phyloP scores from a whole-genome alignment of 1,140 invertebrate species.

The Mizuhopecten yessoensis region DNA sequence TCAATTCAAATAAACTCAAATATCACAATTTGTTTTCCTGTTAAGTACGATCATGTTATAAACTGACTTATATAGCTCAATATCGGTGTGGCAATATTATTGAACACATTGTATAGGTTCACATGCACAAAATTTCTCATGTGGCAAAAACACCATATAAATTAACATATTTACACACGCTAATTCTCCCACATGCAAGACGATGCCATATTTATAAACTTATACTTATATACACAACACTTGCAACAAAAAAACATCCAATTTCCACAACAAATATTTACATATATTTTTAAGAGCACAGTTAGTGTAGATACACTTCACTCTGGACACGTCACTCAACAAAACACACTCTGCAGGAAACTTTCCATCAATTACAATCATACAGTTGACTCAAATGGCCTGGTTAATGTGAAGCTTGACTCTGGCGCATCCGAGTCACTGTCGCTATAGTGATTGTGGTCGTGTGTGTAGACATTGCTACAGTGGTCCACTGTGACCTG shows the following conservation, averaged over 20 bases:
- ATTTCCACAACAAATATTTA: too few species aligned
- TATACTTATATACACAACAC: neutral
- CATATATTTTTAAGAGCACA: too few species aligned
- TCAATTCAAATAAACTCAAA: neutral
- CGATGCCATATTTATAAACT: neutral
- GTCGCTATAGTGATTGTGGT: constrained; percentile 30
- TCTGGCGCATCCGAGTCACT: neutral
- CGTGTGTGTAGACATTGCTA: neutral
- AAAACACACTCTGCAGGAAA: neutral
- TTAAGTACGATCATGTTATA: neutral
- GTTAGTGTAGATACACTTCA: neutral
- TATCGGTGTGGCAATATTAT: neutral
- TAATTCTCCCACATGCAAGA: neutral
- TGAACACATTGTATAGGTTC: neutral
- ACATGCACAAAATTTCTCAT: neutral
- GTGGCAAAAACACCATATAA: neutral
- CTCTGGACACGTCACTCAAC: neutral
- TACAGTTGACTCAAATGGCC: neutral
- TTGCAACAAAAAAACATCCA: neutral
- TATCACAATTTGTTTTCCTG: constrained; percentile 15
- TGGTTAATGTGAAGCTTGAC: constrained; percentile 25
- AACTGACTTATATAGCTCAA: neutral
- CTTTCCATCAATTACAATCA: neutral
- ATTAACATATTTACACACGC: neutral
- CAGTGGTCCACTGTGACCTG: neutral